These are phyloP conservation scores for Sphecodes monilicornis DNA, from an alignment of 2,888 invertebrate genomes.

Conservation along the genomic window DNA sequence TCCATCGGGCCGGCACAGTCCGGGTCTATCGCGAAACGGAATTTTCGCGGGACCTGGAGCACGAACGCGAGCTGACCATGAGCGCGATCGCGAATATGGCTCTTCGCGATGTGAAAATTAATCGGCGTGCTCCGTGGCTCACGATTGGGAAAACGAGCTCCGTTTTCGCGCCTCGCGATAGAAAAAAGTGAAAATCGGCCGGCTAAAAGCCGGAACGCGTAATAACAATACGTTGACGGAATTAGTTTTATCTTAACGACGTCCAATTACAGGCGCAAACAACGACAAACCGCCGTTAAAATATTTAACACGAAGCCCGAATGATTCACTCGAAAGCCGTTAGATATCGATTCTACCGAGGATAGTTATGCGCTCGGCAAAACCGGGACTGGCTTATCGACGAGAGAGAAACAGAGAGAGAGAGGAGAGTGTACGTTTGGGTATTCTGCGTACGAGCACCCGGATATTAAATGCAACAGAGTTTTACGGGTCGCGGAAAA, in stretches of 20 bases:
- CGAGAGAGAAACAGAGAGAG: not conserved
- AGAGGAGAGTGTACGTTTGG: constrained; percentile 7
- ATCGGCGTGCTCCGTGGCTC: not conserved
- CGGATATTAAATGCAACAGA: constrained; percentile 54
- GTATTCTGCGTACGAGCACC: constrained; percentile 45
- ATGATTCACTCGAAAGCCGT: constrained; percentile 23
- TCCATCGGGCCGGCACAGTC: constrained; percentile 52
- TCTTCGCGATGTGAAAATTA: not conserved
- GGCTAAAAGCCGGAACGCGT: not conserved
- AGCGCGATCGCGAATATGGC: not conserved
- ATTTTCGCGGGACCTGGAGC: not conserved
- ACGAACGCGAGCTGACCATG: not conserved
- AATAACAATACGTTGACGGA: not conserved
- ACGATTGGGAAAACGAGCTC: not conserved
- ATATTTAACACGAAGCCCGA: constrained; percentile 22
- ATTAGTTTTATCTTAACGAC: constrained; percentile 10
- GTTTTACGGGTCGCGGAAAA: constrained; percentile 54
- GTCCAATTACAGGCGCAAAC: constrained; percentile 1
- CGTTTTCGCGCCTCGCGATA: not conserved
- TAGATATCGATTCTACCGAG: constrained; percentile 26
- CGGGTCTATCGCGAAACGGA: constrained; percentile 27
- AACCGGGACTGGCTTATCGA: constrained; percentile 38
- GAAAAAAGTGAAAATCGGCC: not conserved
- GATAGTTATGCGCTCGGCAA: not conserved
- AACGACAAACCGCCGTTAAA: constrained; percentile 19